phyloP scores from a whole-genome alignment of 2,888 invertebrate species.

The Drosophila kuntzei region DNA sequence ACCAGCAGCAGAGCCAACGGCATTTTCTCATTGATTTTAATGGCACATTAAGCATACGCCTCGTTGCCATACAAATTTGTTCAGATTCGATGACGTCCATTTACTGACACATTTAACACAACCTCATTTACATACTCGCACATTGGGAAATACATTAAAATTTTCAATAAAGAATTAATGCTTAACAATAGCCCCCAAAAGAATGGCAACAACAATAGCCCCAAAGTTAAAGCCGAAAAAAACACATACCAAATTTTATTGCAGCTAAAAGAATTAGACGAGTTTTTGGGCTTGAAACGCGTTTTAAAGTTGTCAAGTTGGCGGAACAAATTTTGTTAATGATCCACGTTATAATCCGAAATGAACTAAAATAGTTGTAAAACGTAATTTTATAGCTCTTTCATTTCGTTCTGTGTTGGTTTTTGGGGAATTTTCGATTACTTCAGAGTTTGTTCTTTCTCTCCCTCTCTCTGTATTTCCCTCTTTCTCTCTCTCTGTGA shows the following conservation, averaged over 20 bases:
- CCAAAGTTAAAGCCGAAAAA: slow-evolving; percentile 21
- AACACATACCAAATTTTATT: slow-evolving; percentile 57
- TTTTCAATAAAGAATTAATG: slow-evolving; percentile 52
- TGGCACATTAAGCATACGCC: slow-evolving; percentile 79
- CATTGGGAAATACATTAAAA: slow-evolving; percentile 55
- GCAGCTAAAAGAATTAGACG: slow-evolving; percentile 58
- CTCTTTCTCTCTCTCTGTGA: slow-evolving; percentile 26
- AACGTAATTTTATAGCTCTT: slow-evolving; percentile 63
- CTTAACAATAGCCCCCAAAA: slow-evolving; percentile 34
- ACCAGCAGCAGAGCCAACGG: slow-evolving; percentile 33
- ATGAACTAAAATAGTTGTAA: slow-evolving; percentile 76
- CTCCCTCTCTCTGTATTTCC: background rate
- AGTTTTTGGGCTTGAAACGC: slow-evolving; percentile 53
- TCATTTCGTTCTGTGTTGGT: slow-evolving; percentile 18
- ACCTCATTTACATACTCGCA: slow-evolving; percentile 55
- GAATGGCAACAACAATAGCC: slow-evolving; percentile 33
- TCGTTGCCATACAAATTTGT: slow-evolving; percentile 65
- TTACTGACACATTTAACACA: slow-evolving; percentile 48
- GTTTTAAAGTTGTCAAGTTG: slow-evolving; percentile 72
- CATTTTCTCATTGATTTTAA: slow-evolving; percentile 75
- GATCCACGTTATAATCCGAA: slow-evolving; percentile 70
- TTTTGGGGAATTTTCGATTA: slow-evolving; percentile 49
- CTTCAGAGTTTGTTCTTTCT: slow-evolving; percentile 27
- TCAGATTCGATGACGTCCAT: slow-evolving; percentile 35
- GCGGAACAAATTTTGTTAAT: slow-evolving; percentile 80